Evolutionary conservation across 1,140 invertebrate genomes (phyloP).

Genomic region (Lucilia cuprina): DNA sequence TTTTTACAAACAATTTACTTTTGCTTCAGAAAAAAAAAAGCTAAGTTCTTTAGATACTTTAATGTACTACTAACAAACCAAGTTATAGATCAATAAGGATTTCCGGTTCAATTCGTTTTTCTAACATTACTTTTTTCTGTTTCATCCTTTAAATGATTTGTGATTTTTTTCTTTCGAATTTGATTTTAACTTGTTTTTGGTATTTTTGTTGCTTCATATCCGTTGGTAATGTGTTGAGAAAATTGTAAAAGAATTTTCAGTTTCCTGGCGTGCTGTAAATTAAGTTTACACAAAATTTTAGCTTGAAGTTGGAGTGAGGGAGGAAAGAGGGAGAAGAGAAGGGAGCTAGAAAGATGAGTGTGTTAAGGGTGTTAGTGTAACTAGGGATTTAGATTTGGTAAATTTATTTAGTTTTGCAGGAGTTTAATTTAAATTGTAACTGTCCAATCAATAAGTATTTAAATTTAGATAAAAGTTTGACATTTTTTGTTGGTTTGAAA

Average conservation of each 20-base stretch:
- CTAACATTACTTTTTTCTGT: not conserved
- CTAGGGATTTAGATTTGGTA: too few relatives aligned
- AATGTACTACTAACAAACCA: not conserved
- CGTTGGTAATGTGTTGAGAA: not conserved
- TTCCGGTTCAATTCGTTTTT: constrained; percentile 10
- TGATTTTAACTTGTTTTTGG: not conserved
- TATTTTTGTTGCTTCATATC: not conserved
- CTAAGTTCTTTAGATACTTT: not conserved
- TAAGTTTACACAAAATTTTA: not conserved
- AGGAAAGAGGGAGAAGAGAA: too few relatives aligned
- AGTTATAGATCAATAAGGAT: constrained; percentile 26
- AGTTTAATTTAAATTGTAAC: not conserved
- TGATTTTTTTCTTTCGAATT: not conserved
- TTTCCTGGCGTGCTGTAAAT: not conserved
- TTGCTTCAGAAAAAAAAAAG: not conserved
- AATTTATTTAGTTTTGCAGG: too few relatives aligned
- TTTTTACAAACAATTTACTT: not conserved
- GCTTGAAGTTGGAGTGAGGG: not conserved
- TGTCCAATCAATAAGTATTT: too few relatives aligned
- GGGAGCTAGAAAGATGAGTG: too few relatives aligned
- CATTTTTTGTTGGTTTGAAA: too few relatives aligned
- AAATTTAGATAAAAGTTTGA: too few relatives aligned
- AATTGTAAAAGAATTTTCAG: not conserved
- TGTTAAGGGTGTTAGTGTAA: too few relatives aligned
- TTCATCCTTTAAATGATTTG: not conserved